Evolutionary conservation across 2,888 invertebrate genomes (phyloP).

Genomic region (Lissocephala sabroskyi): DNA sequence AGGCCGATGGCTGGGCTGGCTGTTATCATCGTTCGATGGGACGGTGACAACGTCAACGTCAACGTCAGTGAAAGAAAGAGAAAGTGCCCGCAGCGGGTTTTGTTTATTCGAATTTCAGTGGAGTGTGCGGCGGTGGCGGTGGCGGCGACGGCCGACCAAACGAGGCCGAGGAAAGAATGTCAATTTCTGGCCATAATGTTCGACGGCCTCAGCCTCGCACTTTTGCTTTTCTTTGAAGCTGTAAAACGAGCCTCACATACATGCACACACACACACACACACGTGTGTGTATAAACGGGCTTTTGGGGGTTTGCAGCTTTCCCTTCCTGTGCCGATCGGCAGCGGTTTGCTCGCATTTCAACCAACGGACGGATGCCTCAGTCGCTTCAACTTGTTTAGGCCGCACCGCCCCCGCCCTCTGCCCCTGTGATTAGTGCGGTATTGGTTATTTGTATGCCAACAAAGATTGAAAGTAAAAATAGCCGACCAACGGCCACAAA

Average conservation of each 20-base stretch:
- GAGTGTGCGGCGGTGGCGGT: constrained; percentile 8
- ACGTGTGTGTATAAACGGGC: neutral
- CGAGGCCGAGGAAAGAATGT: constrained; percentile 68
- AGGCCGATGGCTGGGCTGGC: constrained; percentile 16
- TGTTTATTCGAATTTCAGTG: constrained; percentile 11
- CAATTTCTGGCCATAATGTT: constrained; percentile 58
- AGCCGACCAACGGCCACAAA: constrained; percentile 29
- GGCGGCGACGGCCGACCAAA: constrained; percentile 6
- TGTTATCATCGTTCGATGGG: constrained; percentile 44
- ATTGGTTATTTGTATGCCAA: neutral
- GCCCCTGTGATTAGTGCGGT: too few species aligned
- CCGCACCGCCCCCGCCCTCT: constrained; percentile 12
- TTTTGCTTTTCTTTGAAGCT: constrained; percentile 69
- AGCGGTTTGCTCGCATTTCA: constrained; percentile 31
- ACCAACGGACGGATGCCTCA: constrained; percentile 9
- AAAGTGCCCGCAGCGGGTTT: constrained; percentile 66
- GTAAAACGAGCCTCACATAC: constrained; percentile 46
- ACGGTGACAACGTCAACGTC: constrained; percentile 1
- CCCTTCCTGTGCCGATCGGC: constrained; percentile 62
- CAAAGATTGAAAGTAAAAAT: constrained; percentile 46
- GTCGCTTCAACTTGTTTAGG: constrained; percentile 10
- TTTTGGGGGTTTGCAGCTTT: constrained; percentile 56
- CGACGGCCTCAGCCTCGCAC: constrained; percentile 34
- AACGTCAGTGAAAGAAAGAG: constrained; percentile 60
- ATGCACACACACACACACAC: neutral